These are phyloP conservation scores for Cyclopterus lumpus DNA, from an alignment of 2,797 vertebrate species.

Conservation along the genomic window DNA sequence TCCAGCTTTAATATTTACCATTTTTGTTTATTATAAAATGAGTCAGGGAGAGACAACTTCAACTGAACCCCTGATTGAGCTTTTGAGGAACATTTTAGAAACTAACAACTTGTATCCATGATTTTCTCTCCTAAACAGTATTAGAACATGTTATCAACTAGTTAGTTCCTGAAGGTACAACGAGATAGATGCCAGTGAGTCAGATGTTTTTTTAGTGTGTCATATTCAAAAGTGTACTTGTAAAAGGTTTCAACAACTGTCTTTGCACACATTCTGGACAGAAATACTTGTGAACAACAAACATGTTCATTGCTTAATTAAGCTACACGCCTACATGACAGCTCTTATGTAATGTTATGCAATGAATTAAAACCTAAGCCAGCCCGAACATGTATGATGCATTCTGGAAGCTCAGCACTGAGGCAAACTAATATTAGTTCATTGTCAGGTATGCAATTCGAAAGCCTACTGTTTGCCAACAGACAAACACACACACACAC, in stretches of 20 bases:
- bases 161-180: constrained; percentile 35
- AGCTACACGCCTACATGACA: neutral
- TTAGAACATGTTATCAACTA: constrained; percentile 59
- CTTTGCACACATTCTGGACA: neutral
- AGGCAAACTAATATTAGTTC: neutral
- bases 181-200: constrained; percentile 25
- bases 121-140: constrained; percentile 22
- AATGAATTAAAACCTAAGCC: constrained; percentile 12
- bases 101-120: constrained; percentile 56
- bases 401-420: neutral
- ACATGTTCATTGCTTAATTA: neutral
- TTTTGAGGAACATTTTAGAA: constrained; percentile 14
- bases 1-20: neutral
- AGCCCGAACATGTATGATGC: neutral
- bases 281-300: neutral
- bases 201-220: constrained; percentile 20
- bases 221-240: constrained; percentile 1
- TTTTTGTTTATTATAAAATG: neutral
- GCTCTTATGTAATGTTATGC: neutral
- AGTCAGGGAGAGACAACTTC: neutral
- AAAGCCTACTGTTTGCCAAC: neutral
- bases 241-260: neutral
- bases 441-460: neutral
- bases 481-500: neutral
- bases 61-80: neutral